Evolutionary conservation across 2,888 invertebrate genomes (phyloP).

Genomic region (Drosophila hamatofila): DNA sequence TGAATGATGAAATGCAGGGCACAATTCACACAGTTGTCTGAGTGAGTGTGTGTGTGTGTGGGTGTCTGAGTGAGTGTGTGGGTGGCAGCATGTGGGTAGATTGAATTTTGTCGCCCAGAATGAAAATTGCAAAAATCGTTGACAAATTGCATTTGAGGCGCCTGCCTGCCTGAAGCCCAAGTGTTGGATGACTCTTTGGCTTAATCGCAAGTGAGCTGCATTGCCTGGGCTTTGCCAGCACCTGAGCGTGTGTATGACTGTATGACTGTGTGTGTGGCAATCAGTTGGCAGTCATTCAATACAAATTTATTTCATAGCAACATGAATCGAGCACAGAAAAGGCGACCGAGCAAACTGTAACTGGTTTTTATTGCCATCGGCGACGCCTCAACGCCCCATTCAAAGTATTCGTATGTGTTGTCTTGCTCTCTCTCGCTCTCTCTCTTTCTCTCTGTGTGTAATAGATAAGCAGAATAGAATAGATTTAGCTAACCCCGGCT

Average conservation of each 20-base stretch:
- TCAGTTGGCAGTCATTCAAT: conserved; percentile 61
- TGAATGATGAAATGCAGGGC: conserved; percentile 62
- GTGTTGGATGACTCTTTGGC: conserved; percentile 57
- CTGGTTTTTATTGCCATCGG: conserved; percentile 68
- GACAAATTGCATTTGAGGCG: conserved; percentile 74
- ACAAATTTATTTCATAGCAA: conserved; percentile 68
- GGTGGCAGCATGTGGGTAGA: conserved; percentile 31
- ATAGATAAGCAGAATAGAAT: conserved; percentile 52
- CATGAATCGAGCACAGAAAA: conserved; percentile 57
- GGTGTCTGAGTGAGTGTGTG: conserved; percentile 18
- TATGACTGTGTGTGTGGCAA: conserved; percentile 30
- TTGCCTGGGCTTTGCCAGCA: conserved; percentile 24
- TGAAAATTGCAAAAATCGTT: conserved; percentile 74
- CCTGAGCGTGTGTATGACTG: conserved; percentile 3
- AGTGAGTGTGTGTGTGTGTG: neutral
- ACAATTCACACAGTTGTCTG: conserved; percentile 33
- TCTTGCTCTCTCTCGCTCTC: neutral
- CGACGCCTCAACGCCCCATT: conserved; percentile 50
- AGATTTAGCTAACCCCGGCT: conserved; percentile 1
- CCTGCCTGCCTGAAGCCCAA: conserved; percentile 17
- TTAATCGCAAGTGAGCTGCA: conserved; percentile 52
- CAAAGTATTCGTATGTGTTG: conserved; percentile 9
- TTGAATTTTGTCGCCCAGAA: conserved; percentile 65
- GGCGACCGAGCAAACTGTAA: conserved; percentile 63
- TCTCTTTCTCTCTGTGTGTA: conserved; percentile 21